Conservation (phyloP, 2,113 vertebrate genomes). For the Psettodes erumei region DNA sequence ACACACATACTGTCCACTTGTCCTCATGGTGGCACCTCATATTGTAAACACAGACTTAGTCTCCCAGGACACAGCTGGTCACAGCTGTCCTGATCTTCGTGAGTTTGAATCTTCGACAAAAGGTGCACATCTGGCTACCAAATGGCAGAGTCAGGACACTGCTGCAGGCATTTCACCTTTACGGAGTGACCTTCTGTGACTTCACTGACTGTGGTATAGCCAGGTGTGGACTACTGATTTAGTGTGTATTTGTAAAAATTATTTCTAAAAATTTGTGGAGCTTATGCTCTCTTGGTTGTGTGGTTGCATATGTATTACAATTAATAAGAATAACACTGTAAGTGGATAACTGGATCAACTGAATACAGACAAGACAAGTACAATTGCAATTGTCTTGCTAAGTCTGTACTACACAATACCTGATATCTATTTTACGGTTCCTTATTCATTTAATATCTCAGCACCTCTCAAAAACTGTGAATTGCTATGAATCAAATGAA, state of each 20-base stretch:
- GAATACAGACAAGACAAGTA: too few relatives aligned
- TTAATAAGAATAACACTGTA: not conserved
- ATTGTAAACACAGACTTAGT: not conserved
- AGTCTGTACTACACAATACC: not conserved
- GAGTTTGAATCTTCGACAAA: not conserved
- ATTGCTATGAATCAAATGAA: too few relatives aligned
- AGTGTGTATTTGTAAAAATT: not conserved
- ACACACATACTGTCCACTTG: not conserved
- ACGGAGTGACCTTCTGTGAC: conserved; percentile 21
- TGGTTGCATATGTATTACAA: not conserved
- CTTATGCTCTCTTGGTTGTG: not conserved
- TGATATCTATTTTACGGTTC: not conserved
- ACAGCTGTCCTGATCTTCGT: not conserved
- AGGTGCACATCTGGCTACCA: not conserved
- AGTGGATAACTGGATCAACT: too few relatives aligned
- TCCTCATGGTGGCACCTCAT: not conserved
- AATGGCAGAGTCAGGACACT: not conserved
- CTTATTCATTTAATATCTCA: not conserved
- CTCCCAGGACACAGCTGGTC: not conserved
- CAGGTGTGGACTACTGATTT: not conserved
- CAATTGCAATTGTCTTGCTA: too few relatives aligned
- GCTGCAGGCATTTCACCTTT: conserved; percentile 14
- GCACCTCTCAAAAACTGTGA: not conserved
- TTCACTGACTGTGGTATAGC: not conserved
- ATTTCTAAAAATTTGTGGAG: too few relatives aligned